These are phyloP conservation scores for Dreissena polymorpha DNA, from an alignment of 1,140 invertebrate species.

Conservation along the genomic window DNA sequence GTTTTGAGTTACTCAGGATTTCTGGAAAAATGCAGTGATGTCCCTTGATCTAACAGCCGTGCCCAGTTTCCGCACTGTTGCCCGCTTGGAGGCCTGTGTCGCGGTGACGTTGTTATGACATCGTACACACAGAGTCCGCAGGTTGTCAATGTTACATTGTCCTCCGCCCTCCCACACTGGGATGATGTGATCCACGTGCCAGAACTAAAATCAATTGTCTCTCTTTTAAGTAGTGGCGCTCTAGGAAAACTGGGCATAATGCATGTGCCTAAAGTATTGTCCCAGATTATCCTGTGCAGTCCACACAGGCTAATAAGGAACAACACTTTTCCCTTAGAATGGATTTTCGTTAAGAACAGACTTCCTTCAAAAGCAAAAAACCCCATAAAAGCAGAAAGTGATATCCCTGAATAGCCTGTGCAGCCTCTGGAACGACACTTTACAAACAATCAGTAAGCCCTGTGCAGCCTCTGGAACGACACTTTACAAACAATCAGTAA, in stretches of 20 bases:
- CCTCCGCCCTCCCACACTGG: slow-evolving; percentile 77
- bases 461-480: too few relatives aligned
- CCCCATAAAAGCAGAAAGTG: too few relatives aligned
- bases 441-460: too few relatives aligned
- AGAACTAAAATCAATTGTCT: slow-evolving; percentile 69
- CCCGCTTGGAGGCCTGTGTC: slow-evolving; percentile 67
- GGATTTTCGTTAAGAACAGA: too few relatives aligned
- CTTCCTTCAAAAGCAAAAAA: too few relatives aligned
- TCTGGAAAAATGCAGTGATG: slow-evolving; percentile 75
- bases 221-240: too few relatives aligned
- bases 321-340: too few relatives aligned
- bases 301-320: too few relatives aligned
- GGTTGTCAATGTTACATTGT: slow-evolving; percentile 78
- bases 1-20: background rate
- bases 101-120: slow-evolving; percentile 75
- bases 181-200: slow-evolving; percentile 77
- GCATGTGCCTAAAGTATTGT: slow-evolving; percentile 1
- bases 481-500: too few relatives aligned
- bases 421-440: too few relatives aligned
- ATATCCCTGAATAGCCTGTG: too few relatives aligned
- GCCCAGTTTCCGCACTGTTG: slow-evolving; percentile 59
- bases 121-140: slow-evolving; percentile 74
- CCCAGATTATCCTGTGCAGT: background rate
- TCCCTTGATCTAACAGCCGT: slow-evolving; percentile 62
- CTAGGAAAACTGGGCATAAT: too few relatives aligned